Evolutionary conservation across 2,797 vertebrate genomes (phyloP), one percentile per base, ranked within the genome.

Genomic region (Urophycis tenuis): DNA sequence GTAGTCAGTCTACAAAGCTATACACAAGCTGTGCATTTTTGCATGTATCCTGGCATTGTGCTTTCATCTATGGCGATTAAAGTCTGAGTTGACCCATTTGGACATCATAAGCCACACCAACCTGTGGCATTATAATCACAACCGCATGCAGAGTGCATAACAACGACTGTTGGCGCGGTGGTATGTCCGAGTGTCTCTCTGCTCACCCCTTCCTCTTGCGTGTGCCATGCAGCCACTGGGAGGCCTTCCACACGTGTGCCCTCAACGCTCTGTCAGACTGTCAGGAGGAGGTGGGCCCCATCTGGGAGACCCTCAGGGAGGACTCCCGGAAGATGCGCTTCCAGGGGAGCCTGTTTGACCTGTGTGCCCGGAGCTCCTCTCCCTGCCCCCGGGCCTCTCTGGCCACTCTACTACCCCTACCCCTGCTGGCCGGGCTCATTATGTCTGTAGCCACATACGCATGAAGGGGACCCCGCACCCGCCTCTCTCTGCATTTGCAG

Each of bases 331-430:
- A 94, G 90, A 91, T 92, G 78, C 89, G 88, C 74, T 94, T 95
- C 86, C 93, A 92, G 88, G 92, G 93, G 74, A 93, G 91, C 81
- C 87, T 94, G 83, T 94, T 93, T 0, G 91, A 95, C 80, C 90
- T 93, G 83, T 93, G 93, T 83, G 91, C 88, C 84, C 87, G 90
- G 74, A 89, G 88, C 82, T 87, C 87, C 0, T 88, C 90, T 11
- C 88, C 89, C 74, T 34, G 79, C 31, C 76, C 81, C 34, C 74
- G 76, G 36, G 78, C 80, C 17, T 76, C 77, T 53, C 75, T 86
- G 0, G 19, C 77, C 72, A 77, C 81, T 17, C 77, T 29, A 1
- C 41, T 90, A 0, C 32, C 81, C 70, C 83, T 92, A 76, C 86
- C 83, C 0, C 74, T 90, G 82, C 86, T 74, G 7, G 41, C 84